A percentile compares a stretch with the other conserved stretches of the same genome.
Evolutionary conservation across 1,140 invertebrate genomes (phyloP).

Genomic region (Lineus longissimus): DNA sequence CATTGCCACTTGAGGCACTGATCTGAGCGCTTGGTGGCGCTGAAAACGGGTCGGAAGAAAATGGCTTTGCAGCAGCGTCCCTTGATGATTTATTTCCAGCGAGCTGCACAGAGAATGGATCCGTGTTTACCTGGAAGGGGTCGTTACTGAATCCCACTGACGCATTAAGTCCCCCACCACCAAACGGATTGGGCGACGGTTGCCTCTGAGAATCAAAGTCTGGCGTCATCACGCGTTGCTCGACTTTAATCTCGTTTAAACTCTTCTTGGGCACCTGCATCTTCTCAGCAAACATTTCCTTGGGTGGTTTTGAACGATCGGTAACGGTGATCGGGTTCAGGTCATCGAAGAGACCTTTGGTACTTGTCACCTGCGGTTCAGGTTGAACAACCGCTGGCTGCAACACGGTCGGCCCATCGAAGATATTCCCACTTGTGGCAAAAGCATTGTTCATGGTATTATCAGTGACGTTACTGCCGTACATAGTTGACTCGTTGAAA

Average conservation of each 20-base stretch:
- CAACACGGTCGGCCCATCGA: slow-evolving; percentile 37
- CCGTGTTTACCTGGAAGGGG: neutral
- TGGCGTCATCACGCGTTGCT: slow-evolving; percentile 6
- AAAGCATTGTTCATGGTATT: slow-evolving; percentile 7
- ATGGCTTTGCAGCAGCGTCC: neutral
- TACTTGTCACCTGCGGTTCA: slow-evolving; percentile 6
- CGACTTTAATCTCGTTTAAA: slow-evolving; percentile 31
- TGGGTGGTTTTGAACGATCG: neutral
- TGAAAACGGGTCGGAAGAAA: slow-evolving; percentile 8
- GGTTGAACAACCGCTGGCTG: slow-evolving; percentile 17
- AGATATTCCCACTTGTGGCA: slow-evolving; percentile 22
- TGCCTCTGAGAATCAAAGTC: slow-evolving; percentile 2
- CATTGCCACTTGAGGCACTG: slow-evolving; percentile 7
- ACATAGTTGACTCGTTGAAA: slow-evolving; percentile 20
- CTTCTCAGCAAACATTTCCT: neutral
- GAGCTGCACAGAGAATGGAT: slow-evolving; percentile 14
- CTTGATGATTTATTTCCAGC: neutral
- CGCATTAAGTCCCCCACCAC: slow-evolving; percentile 7
- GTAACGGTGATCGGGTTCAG: slow-evolving; percentile 6
- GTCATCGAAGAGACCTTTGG: slow-evolving; percentile 39
- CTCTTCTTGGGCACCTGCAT: slow-evolving; percentile 28
- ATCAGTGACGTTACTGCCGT: slow-evolving; percentile 8
- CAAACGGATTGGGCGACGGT: neutral
- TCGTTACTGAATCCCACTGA: neutral
- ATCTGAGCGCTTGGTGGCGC: too few species aligned